Evolutionary conservation across 1,140 invertebrate genomes (phyloP).

Genomic region (Lepeophtheirus salmonis): DNA sequence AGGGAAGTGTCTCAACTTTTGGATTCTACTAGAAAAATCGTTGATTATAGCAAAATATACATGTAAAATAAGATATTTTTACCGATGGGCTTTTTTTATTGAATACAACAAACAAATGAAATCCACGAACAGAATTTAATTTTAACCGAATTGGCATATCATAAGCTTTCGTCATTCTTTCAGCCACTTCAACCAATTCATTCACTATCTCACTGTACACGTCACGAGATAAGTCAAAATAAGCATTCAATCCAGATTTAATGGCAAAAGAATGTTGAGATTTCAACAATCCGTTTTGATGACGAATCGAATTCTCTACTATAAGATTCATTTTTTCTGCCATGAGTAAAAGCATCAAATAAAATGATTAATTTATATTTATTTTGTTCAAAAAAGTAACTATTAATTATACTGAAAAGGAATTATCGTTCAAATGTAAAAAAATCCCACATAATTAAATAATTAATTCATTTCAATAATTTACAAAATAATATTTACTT

Average conservation of each 20-base stretch:
- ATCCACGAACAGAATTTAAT: not conserved
- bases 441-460: too few relatives aligned
- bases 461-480: too few relatives aligned
- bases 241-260: constrained; percentile 46
- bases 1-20: constrained; percentile 16
- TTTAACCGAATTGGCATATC: not conserved
- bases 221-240: constrained; percentile 54
- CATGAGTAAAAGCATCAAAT: not conserved
- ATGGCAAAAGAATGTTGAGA: constrained; percentile 45
- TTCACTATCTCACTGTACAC: constrained; percentile 55
- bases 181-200: constrained; percentile 44
- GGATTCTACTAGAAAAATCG: not conserved
- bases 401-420: too few relatives aligned
- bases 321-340: not conserved
- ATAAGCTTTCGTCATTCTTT: not conserved
- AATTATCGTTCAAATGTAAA: too few relatives aligned
- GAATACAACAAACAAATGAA: not conserved
- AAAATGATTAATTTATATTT: not conserved
- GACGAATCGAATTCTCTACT: not conserved
- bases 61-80: not conserved
- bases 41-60: too few relatives aligned
- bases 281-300: not conserved
- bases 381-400: too few relatives aligned
- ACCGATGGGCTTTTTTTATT: not conserved
- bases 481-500: too few relatives aligned